These are phyloP conservation scores for Zaprionus camerounensis DNA, from an alignment of 1,140 invertebrate genomes.

Conservation along the genomic window DNA sequence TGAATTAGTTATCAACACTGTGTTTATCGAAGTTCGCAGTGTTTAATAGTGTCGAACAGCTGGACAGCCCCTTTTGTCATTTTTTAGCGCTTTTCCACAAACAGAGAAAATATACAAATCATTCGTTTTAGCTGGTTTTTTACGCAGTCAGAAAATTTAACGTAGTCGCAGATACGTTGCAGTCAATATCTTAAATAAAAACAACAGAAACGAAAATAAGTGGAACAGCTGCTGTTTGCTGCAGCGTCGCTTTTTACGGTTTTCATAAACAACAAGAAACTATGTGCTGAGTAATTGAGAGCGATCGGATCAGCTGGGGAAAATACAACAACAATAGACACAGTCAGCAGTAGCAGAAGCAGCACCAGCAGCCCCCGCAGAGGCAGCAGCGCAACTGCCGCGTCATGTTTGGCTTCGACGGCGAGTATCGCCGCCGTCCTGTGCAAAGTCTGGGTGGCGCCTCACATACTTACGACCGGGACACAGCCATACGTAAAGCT, in stretches of 20 bases:
- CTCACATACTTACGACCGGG: constrained; percentile 89
- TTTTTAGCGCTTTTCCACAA: constrained; percentile 33
- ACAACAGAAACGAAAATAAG: not conserved
- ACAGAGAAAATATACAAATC: constrained; percentile 53
- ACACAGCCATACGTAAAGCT: constrained; percentile 89
- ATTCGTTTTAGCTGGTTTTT: constrained; percentile 45
- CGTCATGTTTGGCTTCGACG: constrained; percentile 94
- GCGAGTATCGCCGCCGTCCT: constrained; percentile 94
- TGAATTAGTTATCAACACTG: not conserved
- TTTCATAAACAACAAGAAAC: constrained; percentile 20
- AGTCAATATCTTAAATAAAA: constrained; percentile 5
- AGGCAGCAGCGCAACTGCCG: constrained; percentile 35
- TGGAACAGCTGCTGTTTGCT: constrained; percentile 3
- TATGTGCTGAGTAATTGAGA: constrained; percentile 39
- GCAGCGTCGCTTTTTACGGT: not conserved
- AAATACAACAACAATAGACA: constrained; percentile 32
- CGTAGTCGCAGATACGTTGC: constrained; percentile 22
- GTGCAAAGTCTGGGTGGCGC: constrained; percentile 95
- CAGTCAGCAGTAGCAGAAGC: constrained; percentile 11
- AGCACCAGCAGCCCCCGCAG: not conserved
- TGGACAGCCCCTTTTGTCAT: constrained; percentile 33
- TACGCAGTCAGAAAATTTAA: constrained; percentile 52
- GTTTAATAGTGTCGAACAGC: constrained; percentile 32
- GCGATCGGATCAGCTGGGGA: constrained; percentile 48
- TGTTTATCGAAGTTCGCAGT: constrained; percentile 5